Percentiles rank a stretch among this genome's conserved stretches.
These are phyloP conservation scores for Halichoeres trimaculatus DNA, from an alignment of 2,113 vertebrate species.

Conservation along the genomic window DNA sequence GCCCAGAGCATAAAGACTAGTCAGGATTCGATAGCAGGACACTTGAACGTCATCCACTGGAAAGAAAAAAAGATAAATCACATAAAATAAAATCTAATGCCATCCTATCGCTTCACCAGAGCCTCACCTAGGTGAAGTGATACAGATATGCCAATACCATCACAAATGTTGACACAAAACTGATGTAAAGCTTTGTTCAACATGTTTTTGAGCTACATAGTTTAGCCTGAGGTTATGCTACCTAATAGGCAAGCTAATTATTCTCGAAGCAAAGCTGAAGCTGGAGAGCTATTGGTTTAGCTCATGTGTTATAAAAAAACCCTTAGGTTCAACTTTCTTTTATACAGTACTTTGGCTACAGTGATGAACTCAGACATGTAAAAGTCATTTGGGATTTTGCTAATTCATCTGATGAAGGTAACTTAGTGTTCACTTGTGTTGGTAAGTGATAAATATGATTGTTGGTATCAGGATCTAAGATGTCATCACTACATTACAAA, in stretches of 20 bases:
- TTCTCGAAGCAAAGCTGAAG: not conserved
- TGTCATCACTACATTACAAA: not conserved
- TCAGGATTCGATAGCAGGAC: constrained; percentile 96
- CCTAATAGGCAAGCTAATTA: not conserved
- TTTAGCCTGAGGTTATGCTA: not conserved
- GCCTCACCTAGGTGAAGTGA: too few species aligned
- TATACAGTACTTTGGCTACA: too few species aligned
- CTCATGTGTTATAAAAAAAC: not conserved
- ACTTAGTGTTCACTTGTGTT: not conserved
- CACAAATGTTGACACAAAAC: too few species aligned
- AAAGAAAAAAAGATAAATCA: constrained; percentile 28
- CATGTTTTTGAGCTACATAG: not conserved
- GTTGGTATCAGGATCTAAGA: not conserved
- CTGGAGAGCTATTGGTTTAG: not conserved
- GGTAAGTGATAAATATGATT: not conserved
- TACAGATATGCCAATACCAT: not conserved
- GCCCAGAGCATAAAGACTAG: constrained; percentile 94
- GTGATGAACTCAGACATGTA: not conserved
- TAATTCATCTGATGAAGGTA: not conserved
- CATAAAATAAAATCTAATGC: not conserved
- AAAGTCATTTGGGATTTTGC: not conserved
- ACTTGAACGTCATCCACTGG: constrained; percentile 96
- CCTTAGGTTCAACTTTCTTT: too few species aligned
- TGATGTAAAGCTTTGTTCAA: too few species aligned
- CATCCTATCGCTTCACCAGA: not conserved